phyloP scores from a whole-genome alignment of 2,888 invertebrate species.

The Leptinotarsa rubiginosa region DNA sequence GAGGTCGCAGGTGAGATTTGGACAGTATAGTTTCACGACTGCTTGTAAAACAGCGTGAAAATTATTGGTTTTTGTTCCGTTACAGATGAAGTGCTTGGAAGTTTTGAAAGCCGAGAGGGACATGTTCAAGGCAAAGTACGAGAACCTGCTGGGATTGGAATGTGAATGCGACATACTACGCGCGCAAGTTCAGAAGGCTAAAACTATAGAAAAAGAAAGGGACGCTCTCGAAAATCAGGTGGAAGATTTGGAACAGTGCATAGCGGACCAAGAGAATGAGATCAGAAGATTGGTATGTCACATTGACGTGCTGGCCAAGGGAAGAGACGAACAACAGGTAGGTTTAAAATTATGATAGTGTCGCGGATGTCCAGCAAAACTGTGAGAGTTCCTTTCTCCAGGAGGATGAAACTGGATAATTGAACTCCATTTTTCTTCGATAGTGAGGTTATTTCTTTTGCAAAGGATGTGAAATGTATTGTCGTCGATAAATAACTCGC shows the following conservation, averaged over 20 bases:
- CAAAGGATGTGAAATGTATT: too few relatives aligned
- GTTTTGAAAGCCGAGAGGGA: conserved; percentile 61
- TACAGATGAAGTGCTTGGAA: conserved; percentile 57
- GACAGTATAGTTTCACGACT: not conserved
- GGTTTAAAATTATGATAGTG: too few relatives aligned
- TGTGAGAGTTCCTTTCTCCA: too few relatives aligned
- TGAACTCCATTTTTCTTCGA: too few relatives aligned
- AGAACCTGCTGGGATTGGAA: conserved; percentile 57
- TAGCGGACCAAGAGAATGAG: conserved; percentile 72
- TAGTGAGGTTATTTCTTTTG: too few relatives aligned
- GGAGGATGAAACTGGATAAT: too few relatives aligned
- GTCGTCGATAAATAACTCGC: too few relatives aligned
- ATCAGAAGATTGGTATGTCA: conserved; percentile 70
- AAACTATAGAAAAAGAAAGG: conserved; percentile 67
- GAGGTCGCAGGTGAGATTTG: conserved; percentile 27
- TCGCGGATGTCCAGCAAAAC: too few relatives aligned
- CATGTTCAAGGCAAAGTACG: conserved; percentile 61
- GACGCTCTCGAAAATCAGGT: conserved; percentile 68
- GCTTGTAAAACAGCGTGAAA: not conserved
- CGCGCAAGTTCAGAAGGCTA: conserved; percentile 58
- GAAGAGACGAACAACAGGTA: conserved; percentile 62
- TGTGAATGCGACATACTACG: conserved; percentile 57
- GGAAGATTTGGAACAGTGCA: conserved; percentile 70
- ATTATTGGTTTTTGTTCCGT: too few relatives aligned
- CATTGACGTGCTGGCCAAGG: conserved; percentile 67